phyloP scores from a whole-genome alignment of 1,140 invertebrate species.

The Bombus superbus region DNA sequence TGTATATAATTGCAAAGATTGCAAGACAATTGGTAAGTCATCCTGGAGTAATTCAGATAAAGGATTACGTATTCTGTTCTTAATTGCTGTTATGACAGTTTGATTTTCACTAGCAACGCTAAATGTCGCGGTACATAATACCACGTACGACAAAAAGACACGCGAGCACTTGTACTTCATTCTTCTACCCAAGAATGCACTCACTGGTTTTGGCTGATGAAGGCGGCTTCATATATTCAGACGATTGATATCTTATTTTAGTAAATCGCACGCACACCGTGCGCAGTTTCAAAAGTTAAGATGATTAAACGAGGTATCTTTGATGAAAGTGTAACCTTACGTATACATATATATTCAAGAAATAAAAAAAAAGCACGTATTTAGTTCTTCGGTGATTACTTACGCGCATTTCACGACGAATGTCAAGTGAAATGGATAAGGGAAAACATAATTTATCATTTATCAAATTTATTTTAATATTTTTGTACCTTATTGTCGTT shows the following conservation, averaged over 20 bases:
- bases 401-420: neutral
- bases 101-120: neutral
- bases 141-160: neutral
- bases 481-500: neutral
- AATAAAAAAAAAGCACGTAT: conserved; percentile 33
- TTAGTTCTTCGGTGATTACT: neutral
- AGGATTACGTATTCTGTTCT: neutral
- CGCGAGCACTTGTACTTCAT: conserved; percentile 30
- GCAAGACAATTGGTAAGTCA: too few species aligned
- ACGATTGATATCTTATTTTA: conserved; percentile 18
- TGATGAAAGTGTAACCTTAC: neutral
- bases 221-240: conserved; percentile 52
- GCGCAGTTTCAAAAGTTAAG: conserved; percentile 48
- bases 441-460: neutral
- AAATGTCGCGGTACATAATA: neutral
- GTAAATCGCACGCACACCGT: conserved; percentile 58
- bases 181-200: conserved; percentile 6
- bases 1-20: neutral
- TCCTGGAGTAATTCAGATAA: neutral
- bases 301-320: conserved; percentile 32
- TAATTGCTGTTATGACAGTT: neutral
- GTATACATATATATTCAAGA: neutral
- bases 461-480: neutral
- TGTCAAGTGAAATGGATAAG: too few species aligned
- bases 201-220: neutral